These are phyloP conservation scores for Epinephelus cyanopodus DNA, from an alignment of 2,113 vertebrate genomes.

Conservation along the genomic window DNA sequence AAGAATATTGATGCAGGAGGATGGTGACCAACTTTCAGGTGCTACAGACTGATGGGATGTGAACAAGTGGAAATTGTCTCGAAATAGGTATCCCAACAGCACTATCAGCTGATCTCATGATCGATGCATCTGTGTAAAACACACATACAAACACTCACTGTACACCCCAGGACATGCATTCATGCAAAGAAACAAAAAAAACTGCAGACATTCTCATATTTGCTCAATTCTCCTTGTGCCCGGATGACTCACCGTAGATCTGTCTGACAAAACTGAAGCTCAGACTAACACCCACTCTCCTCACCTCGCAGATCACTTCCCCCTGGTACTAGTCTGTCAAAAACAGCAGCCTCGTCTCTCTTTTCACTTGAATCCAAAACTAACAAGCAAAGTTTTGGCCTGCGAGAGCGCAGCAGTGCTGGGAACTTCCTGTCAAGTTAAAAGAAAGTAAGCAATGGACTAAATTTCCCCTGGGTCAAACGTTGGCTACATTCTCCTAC, in stretches of 20 bases:
- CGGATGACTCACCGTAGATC: conserved; percentile 40
- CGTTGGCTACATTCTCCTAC: conserved; percentile 38
- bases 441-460: conserved; percentile 68
- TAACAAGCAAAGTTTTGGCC: conserved; percentile 79
- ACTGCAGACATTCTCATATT: background rate
- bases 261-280: conserved; percentile 62
- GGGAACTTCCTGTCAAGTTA: conserved; percentile 70
- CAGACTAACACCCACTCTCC: conserved; percentile 55
- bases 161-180: background rate
- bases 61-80: background rate
- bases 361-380: conserved; percentile 70
- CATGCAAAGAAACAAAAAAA: conserved; percentile 6
- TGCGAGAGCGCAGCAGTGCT: conserved; percentile 38
- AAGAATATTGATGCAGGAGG: background rate
- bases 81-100: background rate
- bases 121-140: background rate
- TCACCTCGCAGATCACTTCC: conserved; percentile 65
- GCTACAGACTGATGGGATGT: background rate
- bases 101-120: background rate
- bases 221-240: conserved; percentile 18
- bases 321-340: conserved; percentile 69
- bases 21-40: background rate
- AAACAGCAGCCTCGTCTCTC: conserved; percentile 74
- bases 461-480: conserved; percentile 70
- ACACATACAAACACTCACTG: background rate